A percentile compares a stretch with the other conserved stretches of the same genome.
Conservation (phyloP, 2,113 vertebrate species). For the Sylvietta virens region DNA sequence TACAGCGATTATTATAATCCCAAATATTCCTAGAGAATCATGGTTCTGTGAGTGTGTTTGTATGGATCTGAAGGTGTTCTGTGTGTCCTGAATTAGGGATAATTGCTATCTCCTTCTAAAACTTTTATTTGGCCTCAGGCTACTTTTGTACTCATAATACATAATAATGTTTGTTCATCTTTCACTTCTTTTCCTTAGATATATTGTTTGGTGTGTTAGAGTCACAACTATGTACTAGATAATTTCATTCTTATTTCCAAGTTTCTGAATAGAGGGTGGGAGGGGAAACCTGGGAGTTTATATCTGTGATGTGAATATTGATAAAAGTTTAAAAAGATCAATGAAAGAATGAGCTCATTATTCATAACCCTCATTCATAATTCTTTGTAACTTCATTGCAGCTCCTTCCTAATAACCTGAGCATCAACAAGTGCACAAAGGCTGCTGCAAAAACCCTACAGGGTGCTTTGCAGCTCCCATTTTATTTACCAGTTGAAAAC, state of each 20-base stretch:
- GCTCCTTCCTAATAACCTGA: background rate
- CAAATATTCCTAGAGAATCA: background rate
- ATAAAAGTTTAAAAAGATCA: background rate
- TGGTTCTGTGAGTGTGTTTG: background rate
- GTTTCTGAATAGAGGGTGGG: background rate
- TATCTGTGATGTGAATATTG: background rate
- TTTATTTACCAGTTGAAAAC: background rate
- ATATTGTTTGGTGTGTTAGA: background rate
- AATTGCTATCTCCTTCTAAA: background rate
- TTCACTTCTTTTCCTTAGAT: background rate
- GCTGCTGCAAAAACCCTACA: background rate
- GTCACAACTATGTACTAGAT: background rate
- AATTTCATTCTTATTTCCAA: background rate
- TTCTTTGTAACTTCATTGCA: background rate
- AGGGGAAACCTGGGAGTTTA: background rate
- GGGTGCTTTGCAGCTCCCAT: background rate
- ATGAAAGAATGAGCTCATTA: background rate
- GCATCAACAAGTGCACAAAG: background rate
- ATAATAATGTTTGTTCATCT: background rate
- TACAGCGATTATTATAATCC: background rate
- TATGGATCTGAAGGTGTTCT: background rate
- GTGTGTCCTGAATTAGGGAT: background rate
- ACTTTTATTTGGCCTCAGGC: background rate
- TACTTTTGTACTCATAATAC: background rate
- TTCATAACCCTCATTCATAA: background rate